Conservation (phyloP, 2,113 vertebrate genomes). For the Probosciger aterrimus region DNA sequence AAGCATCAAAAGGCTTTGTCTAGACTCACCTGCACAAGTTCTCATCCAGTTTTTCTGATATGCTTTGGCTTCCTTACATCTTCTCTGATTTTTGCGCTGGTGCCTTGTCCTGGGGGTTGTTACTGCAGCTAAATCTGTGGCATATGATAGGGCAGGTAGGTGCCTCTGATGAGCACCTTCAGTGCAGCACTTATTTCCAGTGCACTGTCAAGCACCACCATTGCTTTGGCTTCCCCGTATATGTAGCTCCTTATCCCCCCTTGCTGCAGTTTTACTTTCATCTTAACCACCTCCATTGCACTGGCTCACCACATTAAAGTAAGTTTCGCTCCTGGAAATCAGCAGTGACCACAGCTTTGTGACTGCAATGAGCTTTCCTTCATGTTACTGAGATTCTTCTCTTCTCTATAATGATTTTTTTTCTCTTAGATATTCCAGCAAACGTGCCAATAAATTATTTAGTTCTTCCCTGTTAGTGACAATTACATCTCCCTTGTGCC, state of each 20-base stretch:
- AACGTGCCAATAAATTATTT: conserved; percentile 26
- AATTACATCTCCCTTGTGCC: conserved; percentile 38
- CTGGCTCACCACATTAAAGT: not conserved
- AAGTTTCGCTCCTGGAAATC: not conserved
- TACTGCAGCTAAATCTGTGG: not conserved
- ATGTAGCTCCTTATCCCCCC: not conserved
- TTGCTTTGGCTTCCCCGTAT: not conserved
- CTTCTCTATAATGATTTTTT: not conserved
- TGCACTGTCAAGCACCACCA: not conserved
- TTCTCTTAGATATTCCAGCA: not conserved
- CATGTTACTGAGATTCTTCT: not conserved
- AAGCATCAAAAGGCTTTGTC: not conserved
- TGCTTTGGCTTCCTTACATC: not conserved
- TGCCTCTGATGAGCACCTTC: not conserved
- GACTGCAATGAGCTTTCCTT: not conserved
- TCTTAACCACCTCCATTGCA: not conserved
- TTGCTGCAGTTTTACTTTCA: not conserved
- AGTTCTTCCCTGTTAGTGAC: conserved; percentile 20
- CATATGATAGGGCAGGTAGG: not conserved
- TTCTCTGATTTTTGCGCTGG: not conserved
- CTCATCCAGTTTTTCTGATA: not conserved
- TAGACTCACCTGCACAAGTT: not conserved
- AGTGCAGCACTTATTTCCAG: not conserved
- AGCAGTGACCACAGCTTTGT: not conserved
- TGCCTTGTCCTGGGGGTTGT: not conserved